phyloP scores from a whole-genome alignment of 2,113 vertebrate species.

The Phalacrocorax aristotelis region DNA sequence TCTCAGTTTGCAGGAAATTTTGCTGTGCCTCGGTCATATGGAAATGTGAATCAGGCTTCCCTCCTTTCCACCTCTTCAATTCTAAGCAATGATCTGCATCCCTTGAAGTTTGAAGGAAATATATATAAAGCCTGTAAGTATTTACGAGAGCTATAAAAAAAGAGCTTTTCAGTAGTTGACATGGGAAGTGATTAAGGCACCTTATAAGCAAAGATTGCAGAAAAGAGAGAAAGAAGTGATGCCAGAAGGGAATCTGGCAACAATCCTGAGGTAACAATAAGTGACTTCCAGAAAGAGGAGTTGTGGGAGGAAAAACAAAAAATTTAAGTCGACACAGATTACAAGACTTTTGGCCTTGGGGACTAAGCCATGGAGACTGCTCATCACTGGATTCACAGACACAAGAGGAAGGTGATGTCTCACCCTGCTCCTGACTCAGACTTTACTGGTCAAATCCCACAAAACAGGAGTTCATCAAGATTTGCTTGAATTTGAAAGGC shows the following conservation, averaged over 20 bases:
- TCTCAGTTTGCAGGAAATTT: neutral
- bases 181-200: conserved; percentile 53
- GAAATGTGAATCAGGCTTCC: neutral
- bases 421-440: neutral
- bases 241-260: conserved; percentile 40
- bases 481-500: neutral
- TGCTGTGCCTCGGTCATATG: neutral
- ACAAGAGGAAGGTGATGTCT: neutral
- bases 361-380: neutral
- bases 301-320: conserved; percentile 34
- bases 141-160: conserved; percentile 39
- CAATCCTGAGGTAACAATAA: neutral
- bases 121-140: conserved; percentile 30
- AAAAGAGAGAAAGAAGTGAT: neutral
- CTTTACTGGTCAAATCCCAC: neutral
- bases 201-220: conserved; percentile 23
- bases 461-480: conserved; percentile 20
- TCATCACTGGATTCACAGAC: neutral
- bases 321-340: neutral
- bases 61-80: neutral
- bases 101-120: conserved; percentile 26
- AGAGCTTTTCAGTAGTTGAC: conserved; percentile 28
- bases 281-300: conserved; percentile 20
- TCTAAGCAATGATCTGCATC: neutral
- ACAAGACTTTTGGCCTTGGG: neutral